phyloP scores from a whole-genome alignment of 2,888 invertebrate species.

The Aphodius granarius region DNA sequence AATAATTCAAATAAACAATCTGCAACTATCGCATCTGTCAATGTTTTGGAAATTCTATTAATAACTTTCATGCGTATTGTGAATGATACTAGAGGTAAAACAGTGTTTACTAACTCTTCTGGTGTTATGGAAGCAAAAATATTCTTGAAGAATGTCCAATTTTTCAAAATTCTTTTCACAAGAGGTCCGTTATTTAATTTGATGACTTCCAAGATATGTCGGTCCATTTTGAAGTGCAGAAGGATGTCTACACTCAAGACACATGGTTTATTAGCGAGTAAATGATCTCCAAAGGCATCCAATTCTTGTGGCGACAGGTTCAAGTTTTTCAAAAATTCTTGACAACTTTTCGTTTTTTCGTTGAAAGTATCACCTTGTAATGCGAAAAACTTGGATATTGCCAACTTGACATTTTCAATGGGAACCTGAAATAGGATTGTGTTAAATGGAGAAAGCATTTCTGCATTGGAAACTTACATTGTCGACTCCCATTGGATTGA shows the following conservation, averaged over 20 bases:
- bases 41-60: slow-evolving; percentile 22
- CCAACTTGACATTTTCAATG: no score
- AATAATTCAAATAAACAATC: slow-evolving; percentile 26
- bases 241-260: slow-evolving; percentile 27
- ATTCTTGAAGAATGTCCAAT: slow-evolving; percentile 27
- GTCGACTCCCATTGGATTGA: not conserved
- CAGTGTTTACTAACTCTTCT: slow-evolving; percentile 19
- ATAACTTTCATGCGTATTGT: slow-evolving; percentile 25
- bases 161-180: slow-evolving; percentile 27
- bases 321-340: no score
- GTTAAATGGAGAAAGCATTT: no score
- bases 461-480: no score
- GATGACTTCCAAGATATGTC: slow-evolving; percentile 23
- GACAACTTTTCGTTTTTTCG: no score
- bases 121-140: slow-evolving; percentile 17
- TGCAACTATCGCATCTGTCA: slow-evolving; percentile 16
- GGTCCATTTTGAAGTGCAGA: slow-evolving; percentile 21
- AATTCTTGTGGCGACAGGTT: no score
- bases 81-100: slow-evolving; percentile 26
- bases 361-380: no score
- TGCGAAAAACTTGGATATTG: no score
- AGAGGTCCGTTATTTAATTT: slow-evolving; percentile 24
- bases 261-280: no score
- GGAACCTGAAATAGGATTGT: no score
- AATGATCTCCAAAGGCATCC: no score